Evolutionary conservation across 2,113 vertebrate species (phyloP).

Genomic region (Ursus arctos): DNA sequence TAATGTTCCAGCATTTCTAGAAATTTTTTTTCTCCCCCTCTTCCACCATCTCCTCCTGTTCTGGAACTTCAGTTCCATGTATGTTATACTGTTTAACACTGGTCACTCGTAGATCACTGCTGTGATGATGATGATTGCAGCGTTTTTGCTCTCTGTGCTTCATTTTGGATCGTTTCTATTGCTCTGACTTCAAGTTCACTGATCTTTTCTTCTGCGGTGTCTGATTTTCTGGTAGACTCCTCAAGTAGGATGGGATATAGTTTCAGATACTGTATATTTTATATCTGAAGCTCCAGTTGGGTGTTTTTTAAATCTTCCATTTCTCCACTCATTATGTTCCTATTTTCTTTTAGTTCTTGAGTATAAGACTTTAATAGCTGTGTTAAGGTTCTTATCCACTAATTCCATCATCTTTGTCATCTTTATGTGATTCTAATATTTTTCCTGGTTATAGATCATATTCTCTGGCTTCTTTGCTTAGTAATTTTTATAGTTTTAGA

Average conservation of each 20-base stretch:
- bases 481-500: constrained; percentile 20
- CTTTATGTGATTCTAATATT: neutral
- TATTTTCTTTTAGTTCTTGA: neutral
- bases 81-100: neutral
- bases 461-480: neutral
- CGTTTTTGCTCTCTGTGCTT: neutral
- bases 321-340: neutral
- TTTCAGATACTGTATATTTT: constrained; percentile 31
- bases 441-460: neutral
- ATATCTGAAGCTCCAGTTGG: neutral
- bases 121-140: neutral
- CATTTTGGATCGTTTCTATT: neutral
- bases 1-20: constrained; percentile 31
- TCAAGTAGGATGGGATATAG: neutral
- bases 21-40: neutral
- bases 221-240: constrained; percentile 24
- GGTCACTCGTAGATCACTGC: neutral
- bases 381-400: neutral
- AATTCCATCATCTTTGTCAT: neutral
- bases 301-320: neutral
- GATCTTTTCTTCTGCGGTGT: neutral
- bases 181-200: neutral
- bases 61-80: neutral
- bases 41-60: neutral
- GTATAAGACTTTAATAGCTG: neutral